These are phyloP conservation scores for Thalassophryne amazonica DNA, from an alignment of 2,797 vertebrate genomes.

Conservation along the genomic window DNA sequence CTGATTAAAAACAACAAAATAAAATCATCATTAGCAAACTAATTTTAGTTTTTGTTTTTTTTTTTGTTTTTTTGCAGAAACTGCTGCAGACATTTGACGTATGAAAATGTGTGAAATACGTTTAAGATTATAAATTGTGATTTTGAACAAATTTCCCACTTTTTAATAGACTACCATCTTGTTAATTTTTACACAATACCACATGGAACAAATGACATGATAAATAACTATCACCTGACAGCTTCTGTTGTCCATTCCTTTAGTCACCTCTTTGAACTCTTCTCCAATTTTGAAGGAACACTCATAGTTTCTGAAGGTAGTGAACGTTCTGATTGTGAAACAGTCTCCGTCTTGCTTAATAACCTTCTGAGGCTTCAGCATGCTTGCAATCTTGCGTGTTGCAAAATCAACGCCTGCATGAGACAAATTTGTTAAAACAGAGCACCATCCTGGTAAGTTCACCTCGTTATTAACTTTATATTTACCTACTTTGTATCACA, in stretches of 20 bases:
- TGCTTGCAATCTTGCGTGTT: conserved; percentile 83
- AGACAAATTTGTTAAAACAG: background rate
- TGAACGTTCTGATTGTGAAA: conserved; percentile 81
- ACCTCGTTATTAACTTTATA: background rate
- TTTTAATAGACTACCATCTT: no score
- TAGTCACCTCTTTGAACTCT: conserved; percentile 85
- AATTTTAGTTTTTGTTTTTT: background rate
- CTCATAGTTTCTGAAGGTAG: conserved; percentile 78
- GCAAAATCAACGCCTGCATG: conserved; percentile 84
- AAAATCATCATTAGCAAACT: background rate
- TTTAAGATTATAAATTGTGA: no score
- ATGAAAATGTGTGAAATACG: background rate
- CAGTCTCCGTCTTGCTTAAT: conserved; percentile 83
- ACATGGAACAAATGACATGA: no score
- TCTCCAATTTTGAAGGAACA: conserved; percentile 81
- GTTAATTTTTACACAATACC: no score
- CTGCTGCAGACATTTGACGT: no score
- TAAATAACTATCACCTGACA: conserved; percentile 82
- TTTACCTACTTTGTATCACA: no score
- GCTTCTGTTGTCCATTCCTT: conserved; percentile 86
- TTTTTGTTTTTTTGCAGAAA: no score
- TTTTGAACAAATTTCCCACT: no score
- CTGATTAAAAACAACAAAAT: conserved; percentile 56
- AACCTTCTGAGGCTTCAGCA: conserved; percentile 88
- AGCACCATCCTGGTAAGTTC: no score